Evolutionary conservation across 2,888 invertebrate genomes (phyloP).

Genomic region (Polymixis flavicincta): DNA sequence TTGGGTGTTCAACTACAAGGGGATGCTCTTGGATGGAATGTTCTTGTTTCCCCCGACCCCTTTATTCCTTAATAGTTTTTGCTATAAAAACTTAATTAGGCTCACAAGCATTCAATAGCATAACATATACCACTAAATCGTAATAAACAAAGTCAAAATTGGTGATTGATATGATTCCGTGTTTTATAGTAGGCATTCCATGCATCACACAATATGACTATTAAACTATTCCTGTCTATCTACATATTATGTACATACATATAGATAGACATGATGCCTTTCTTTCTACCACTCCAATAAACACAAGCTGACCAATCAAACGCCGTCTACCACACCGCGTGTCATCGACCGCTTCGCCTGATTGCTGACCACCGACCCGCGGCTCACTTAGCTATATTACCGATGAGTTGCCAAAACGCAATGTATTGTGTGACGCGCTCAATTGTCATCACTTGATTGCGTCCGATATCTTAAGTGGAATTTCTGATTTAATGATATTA

Average conservation of each 20-base stretch:
- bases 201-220: not conserved
- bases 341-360: slow-evolving; percentile 45
- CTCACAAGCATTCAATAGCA: not conserved
- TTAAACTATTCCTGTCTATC: not conserved
- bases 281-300: not conserved
- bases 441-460: slow-evolving; percentile 60
- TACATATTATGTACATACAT: not conserved
- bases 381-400: slow-evolving; percentile 62
- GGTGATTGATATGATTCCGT: not conserved
- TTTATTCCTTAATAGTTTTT: not conserved
- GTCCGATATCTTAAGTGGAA: slow-evolving; percentile 44
- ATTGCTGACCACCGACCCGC: slow-evolving; percentile 43
- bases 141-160: not conserved
- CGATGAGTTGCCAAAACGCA: slow-evolving; percentile 62
- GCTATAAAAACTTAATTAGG: not conserved
- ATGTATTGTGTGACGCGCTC: slow-evolving; percentile 48
- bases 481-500: slow-evolving; percentile 51
- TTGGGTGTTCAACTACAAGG: not conserved
- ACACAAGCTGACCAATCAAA: slow-evolving; percentile 21
- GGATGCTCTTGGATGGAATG: too few species aligned
- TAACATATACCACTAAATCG: not conserved
- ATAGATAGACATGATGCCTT: not conserved
- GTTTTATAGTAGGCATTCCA: not conserved
- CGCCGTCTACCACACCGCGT: slow-evolving; percentile 9
- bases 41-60: too few species aligned